Percentiles rank a stretch among this genome's conserved stretches.
These are phyloP conservation scores for Lutjanus erythropterus DNA, from an alignment of 2,113 vertebrate genomes.

Conservation along the genomic window DNA sequence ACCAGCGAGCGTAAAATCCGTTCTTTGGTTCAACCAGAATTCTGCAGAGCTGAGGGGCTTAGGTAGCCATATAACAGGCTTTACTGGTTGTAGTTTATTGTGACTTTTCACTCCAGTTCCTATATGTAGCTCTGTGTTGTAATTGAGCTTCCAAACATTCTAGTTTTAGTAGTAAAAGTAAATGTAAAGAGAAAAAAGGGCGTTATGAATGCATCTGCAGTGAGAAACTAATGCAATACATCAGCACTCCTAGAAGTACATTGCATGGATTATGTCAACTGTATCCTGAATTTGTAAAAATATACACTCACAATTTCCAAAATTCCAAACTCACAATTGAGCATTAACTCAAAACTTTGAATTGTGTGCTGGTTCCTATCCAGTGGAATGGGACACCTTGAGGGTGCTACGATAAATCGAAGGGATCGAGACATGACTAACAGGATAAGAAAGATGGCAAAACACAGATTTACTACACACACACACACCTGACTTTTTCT, in stretches of 20 bases:
- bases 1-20: conserved; percentile 16
- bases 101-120: not conserved
- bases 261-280: not conserved
- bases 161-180: not conserved
- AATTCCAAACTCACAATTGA: not conserved
- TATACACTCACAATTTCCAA: no score
- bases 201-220: not conserved
- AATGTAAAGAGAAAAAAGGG: not conserved
- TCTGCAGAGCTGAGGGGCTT: not conserved
- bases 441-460: not conserved
- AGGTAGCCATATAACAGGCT: not conserved
- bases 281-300: not conserved
- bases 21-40: conserved; percentile 25
- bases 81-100: not conserved
- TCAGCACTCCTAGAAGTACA: not conserved
- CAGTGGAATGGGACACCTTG: no score
- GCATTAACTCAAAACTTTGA: not conserved
- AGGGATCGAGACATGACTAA: not conserved
- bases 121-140: no score
- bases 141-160: not conserved
- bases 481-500: not conserved
- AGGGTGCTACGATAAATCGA: not conserved
- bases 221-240: not conserved
- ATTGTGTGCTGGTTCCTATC: not conserved
- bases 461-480: not conserved